Conservation (phyloP, 2,888 invertebrate genomes). For the Andrena flavipes region DNA sequence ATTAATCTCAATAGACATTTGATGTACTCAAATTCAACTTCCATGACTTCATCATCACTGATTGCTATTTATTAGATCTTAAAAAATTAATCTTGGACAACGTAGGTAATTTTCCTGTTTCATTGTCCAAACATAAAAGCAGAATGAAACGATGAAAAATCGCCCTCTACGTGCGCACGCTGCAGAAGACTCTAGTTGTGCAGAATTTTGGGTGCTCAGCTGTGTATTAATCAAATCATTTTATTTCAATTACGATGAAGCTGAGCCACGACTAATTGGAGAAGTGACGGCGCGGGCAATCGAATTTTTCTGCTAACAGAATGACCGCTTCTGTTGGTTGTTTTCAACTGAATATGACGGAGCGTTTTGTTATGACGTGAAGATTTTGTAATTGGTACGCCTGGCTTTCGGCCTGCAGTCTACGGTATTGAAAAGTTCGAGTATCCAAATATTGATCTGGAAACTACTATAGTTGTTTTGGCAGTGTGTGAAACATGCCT, state of each 20-base stretch:
- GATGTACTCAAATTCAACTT: too few relatives aligned
- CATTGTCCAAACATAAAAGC: not conserved
- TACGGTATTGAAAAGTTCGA: constrained; percentile 14
- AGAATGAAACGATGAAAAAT: not conserved
- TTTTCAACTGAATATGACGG: constrained; percentile 40
- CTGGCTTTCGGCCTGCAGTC: not conserved
- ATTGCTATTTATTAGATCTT: too few relatives aligned
- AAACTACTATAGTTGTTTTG: not conserved
- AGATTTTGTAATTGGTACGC: constrained; percentile 41
- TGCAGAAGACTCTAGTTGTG: not conserved
- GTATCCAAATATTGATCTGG: constrained; percentile 12
- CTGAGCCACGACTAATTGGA: constrained; percentile 36
- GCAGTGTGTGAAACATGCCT: not conserved
- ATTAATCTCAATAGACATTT: too few relatives aligned
- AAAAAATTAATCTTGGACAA: too few relatives aligned
- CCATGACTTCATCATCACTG: too few relatives aligned
- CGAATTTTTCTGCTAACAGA: constrained; percentile 44
- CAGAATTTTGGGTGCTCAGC: not conserved
- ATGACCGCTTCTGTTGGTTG: constrained; percentile 38
- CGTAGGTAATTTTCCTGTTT: too few relatives aligned
- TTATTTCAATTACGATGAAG: constrained; percentile 18
- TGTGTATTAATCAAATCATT: constrained; percentile 40
- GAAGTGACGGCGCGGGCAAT: constrained; percentile 32
- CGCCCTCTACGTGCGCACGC: not conserved
- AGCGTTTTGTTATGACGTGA: constrained; percentile 36